Evolutionary conservation across 92 coral and sea anemone genomes (phyloP).

Genomic region (Heteractis magnifica): DNA sequence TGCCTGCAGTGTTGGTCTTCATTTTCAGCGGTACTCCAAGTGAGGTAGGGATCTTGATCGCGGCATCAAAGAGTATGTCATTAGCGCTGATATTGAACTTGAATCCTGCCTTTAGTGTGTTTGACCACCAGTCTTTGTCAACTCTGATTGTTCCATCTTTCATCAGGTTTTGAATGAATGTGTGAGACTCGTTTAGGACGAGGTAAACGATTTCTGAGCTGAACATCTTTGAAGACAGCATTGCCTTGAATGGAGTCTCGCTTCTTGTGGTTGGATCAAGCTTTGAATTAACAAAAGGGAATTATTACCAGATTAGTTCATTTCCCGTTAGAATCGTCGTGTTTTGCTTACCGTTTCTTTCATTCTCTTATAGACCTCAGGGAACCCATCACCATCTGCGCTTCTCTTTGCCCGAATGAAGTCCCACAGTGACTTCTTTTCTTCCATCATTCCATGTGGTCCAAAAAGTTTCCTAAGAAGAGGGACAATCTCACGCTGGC

Average conservation of each 20-base stretch:
- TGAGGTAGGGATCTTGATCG: slow-evolving; percentile 43
- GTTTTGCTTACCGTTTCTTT: slow-evolving; percentile 29
- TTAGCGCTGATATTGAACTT: slow-evolving; percentile 26
- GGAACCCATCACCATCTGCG: slow-evolving; percentile 16
- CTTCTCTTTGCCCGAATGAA: slow-evolving; percentile 51
- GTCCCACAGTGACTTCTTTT: slow-evolving; percentile 54
- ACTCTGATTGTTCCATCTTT: slow-evolving; percentile 52
- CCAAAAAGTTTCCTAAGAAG: slow-evolving; percentile 47
- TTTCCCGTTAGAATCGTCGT: background rate
- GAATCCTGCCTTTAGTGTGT: slow-evolving; percentile 46
- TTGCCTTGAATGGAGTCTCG: slow-evolving; percentile 44
- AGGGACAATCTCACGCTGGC: slow-evolving; percentile 50
- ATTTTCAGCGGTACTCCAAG: slow-evolving; percentile 46
- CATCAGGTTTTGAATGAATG: slow-evolving; percentile 29
- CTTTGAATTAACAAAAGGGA: slow-evolving; percentile 2
- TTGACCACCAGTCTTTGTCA: slow-evolving; percentile 55
- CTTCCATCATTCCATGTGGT: slow-evolving; percentile 37
- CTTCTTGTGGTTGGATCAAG: slow-evolving; percentile 14
- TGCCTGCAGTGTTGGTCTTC: slow-evolving; percentile 43
- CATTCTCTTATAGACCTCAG: slow-evolving; percentile 44
- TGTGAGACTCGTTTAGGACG: slow-evolving; percentile 37
- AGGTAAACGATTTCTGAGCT: slow-evolving; percentile 50
- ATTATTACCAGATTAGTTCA: too few relatives aligned
- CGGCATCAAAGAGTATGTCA: slow-evolving; percentile 49
- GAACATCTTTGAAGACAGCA: slow-evolving; percentile 51